Base-by-base conservation (phyloP, 2,888 invertebrate species). In the Ennomos quercinarius region DNA sequence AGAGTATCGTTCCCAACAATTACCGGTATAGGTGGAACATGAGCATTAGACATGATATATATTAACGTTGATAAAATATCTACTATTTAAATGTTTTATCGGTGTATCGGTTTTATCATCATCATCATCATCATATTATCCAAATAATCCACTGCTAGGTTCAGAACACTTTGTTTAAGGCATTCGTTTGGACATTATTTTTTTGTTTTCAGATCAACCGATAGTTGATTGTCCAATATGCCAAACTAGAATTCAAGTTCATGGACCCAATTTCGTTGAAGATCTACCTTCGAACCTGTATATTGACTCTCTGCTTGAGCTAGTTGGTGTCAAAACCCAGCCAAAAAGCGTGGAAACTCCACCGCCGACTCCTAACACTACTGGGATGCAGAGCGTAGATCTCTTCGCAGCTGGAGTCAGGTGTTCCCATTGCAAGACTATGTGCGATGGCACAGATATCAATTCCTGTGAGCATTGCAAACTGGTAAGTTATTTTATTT, bases 201-300 rank as follows among this genome's bases (percentile, higher is more conserved):
- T 6, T 39, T 38, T 10, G 9, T 39, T 83, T 86, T 39, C 84
- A 92, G 91, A 89, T 70, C 66, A 73, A 54, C 74, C 81, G 2
- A 72, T 87, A 42, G 73, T 91, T 44, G 78, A 85, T 43, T 96
- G 95, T 68, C 95, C 95, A 0, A 89, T 94, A 55, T 96, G 96
- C 76, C 88, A 93, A 27, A 86, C 87, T 2, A 82, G 83, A 27
- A 83, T 87, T 27, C 86, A 93, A 64, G 80, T 91, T 3, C 88
- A 89, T 0, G 93, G 93, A 1, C 73, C 91, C 0, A 89, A 89
- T 47, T 93, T 93, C 45, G 77, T 95, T 12, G 91, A 93, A 12
- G 79, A 87, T 2, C 81, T 95, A n/a, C 95, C 95, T n/a, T 93
- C 94, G 9, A 96, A 96, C 77, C 82, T 95, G 42, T 95, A 95